phyloP scores from a whole-genome alignment of 2,113 vertebrate genomes.

The Lipophrys pholis region DNA sequence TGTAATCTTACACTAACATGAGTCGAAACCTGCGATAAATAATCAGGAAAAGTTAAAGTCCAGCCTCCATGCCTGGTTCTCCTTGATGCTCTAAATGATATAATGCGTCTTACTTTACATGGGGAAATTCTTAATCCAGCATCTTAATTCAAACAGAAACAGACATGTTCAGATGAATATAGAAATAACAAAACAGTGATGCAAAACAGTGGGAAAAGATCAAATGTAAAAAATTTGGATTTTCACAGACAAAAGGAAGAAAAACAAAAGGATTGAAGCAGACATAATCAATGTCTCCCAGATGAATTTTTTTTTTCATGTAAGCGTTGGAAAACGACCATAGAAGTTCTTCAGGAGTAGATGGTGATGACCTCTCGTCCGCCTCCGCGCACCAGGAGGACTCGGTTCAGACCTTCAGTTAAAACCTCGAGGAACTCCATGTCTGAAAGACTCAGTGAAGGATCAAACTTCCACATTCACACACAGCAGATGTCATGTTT shows the following conservation, averaged over 20 bases:
- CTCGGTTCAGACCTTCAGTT: slow-evolving; percentile 95
- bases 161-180: slow-evolving; percentile 40
- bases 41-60: too few species aligned
- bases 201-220: slow-evolving; percentile 39
- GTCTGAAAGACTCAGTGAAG: slow-evolving; percentile 86
- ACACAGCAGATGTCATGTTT: neutral
- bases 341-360: slow-evolving; percentile 90
- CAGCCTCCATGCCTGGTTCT: too few species aligned
- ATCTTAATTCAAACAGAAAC: neutral
- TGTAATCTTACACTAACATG: too few species aligned
- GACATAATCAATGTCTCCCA: too few species aligned
- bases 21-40: too few species aligned
- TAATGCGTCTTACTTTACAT: too few species aligned
- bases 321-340: neutral
- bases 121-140: too few species aligned
- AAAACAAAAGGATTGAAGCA: neutral
- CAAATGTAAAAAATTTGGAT: slow-evolving; percentile 7
- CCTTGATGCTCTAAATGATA: too few species aligned
- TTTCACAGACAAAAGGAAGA: neutral
- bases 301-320: neutral
- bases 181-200: slow-evolving; percentile 36
- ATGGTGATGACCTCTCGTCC: slow-evolving; percentile 99
- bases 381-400: slow-evolving; percentile 96
- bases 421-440: slow-evolving; percentile 99
- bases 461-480: slow-evolving; percentile 15